Conservation (phyloP, 2,113 vertebrate genomes). For the Okapia johnstoni region DNA sequence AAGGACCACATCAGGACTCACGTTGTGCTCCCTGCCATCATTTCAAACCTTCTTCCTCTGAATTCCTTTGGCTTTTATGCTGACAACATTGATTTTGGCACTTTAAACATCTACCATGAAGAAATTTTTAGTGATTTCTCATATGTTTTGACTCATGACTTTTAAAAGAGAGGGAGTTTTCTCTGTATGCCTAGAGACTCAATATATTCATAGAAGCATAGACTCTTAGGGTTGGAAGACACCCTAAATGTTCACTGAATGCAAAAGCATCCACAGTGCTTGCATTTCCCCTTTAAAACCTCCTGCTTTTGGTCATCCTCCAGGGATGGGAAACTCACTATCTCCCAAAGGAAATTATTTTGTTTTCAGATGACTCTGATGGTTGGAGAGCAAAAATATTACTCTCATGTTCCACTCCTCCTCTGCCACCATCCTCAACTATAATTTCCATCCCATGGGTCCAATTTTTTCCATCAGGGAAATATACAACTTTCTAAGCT, state of each 20-base stretch:
- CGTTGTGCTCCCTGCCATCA: background rate
- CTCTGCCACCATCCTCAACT: background rate
- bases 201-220: background rate
- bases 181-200: background rate
- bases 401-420: background rate
- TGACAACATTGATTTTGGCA: background rate
- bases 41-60: background rate
- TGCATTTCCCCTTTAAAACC: background rate
- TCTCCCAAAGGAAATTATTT: background rate
- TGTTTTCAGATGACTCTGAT: background rate
- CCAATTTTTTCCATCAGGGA: background rate
- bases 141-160: conserved; percentile 3
- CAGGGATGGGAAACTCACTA: background rate
- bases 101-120: background rate
- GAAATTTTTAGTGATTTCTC: background rate
- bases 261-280: background rate
- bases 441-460: background rate
- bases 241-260: background rate
- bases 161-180: background rate
- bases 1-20: background rate
- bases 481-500: background rate
- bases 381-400: background rate
- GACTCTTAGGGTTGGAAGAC: background rate
- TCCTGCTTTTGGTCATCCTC: background rate
- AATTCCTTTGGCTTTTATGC: background rate